Base-by-base conservation (phyloP, 2,888 invertebrate species). In the Danaus chrysippus region DNA sequence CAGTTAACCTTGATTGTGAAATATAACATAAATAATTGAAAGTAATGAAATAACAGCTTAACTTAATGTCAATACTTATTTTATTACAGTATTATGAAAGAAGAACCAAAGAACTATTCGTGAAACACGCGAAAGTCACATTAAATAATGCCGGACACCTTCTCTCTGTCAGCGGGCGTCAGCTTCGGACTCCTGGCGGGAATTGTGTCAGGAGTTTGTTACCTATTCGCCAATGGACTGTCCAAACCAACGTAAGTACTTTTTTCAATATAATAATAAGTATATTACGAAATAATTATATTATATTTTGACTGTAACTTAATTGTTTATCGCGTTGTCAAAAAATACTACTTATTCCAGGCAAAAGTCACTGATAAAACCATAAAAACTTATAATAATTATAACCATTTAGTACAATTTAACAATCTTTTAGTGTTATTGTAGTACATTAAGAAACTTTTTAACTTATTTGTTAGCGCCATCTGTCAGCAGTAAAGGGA, bases 121-220 rank as follows among this genome's bases (percentile, higher is more conserved):
- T 46, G 15, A 46, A 49, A 44, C 46, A 44, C 19, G 54, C 56
- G 56, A 23, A 17, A 68, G 63, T 60, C 62, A 63, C 46, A 53
- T 42, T 19, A 23, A 61, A 76, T 66, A 65, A 93, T 93, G 93
- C 92, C 93, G 12, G 93, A 93, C 70, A 86, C 91, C 0, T 74
- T 93, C 54, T 91, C 92, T 0, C 77, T 94, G 71, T 89, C 93
- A 10, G 90, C 94, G 0, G 93, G 93, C 9, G 86, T 94, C 67
- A 93, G 94, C 71, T 84, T 94, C 46, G 93, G 93, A 42, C 89
- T 94, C 55, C 81, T 94, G 56, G 94, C 93, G n/a, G 94, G 94
- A 10, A 91, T 94, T 66, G 91, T 94, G 41, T 94, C 94, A 9
- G 94, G 94, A 43, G 93, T 94, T 41, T 94, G 93, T 81, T 94